Conservation (phyloP, 2,888 invertebrate genomes). For the Oegoconia quadripuncta region DNA sequence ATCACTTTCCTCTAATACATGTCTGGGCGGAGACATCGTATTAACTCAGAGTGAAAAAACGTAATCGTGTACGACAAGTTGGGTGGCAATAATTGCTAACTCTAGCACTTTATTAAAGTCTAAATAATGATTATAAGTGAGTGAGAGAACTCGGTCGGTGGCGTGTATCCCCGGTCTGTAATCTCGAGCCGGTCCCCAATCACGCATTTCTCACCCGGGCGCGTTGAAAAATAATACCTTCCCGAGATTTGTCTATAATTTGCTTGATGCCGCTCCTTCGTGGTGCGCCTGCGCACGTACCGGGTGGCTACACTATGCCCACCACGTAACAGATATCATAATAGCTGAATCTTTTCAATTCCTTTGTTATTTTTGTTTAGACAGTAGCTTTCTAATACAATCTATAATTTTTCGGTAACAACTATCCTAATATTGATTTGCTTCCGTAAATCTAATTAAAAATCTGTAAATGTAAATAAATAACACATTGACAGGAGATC, state of each 20-base stretch:
- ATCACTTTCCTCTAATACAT: too few relatives aligned
- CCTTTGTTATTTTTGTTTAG: constrained; percentile 54
- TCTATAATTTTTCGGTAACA: constrained; percentile 40
- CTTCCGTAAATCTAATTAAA: too few relatives aligned
- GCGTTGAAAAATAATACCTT: constrained; percentile 78
- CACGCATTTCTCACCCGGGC: constrained; percentile 77
- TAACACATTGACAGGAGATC: background rate
- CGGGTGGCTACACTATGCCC: constrained; percentile 6
- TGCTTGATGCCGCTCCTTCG: constrained; percentile 58
- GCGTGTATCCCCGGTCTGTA: constrained; percentile 69
- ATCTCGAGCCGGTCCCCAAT: constrained; percentile 74
- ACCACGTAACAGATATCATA: constrained; percentile 27
- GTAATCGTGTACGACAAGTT: constrained; percentile 24
- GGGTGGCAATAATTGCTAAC: constrained; percentile 69
- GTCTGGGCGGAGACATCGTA: too few relatives aligned
- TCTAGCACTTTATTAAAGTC: constrained; percentile 72
- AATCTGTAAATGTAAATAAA: too few relatives aligned
- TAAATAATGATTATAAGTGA: constrained; percentile 71
- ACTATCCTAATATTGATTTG: too few relatives aligned
- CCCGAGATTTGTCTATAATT: constrained; percentile 75
- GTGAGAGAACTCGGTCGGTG: constrained; percentile 64
- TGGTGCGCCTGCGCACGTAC: constrained; percentile 20
- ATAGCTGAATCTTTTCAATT: constrained; percentile 49
- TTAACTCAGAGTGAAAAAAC: too few relatives aligned
- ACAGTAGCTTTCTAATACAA: constrained; percentile 57